Evolutionary conservation across 2,888 invertebrate genomes (phyloP), one percentile per base, ranked within the genome.

Genomic region (Julus scanicus): DNA sequence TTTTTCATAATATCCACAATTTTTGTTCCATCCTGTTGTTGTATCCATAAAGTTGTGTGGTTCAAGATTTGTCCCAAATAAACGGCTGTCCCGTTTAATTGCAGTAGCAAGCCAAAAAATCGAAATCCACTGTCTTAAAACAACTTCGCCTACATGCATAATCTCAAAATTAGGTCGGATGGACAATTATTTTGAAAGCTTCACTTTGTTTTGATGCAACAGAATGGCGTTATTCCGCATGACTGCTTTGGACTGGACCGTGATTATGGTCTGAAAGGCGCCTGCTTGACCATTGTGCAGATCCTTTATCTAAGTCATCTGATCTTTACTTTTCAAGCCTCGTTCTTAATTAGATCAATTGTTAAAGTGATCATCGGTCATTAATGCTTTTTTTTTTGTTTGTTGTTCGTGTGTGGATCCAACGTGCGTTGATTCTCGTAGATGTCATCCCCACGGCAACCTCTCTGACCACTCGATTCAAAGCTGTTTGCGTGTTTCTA

Each of bases 341-440:
- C 9, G 80, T 20, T 37, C 80, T 9, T 80, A 80, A 80, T 80
- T 80, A 80, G 80, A 80, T 80, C 29, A 80, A 37, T 80, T 80
- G 80, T 80, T 37, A 80, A 37, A 80, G 80, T 80, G 80, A 80
- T 80, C 37, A 80, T 80, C 29, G 80, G 80, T 80, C 80, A 80
- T 80, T 80, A 80, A 80, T 37, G 80, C 37, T 80, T 80, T 80
- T 80, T 80, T 53, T 53, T 4, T 9, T n/a, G n/a, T n/a, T n/a
- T n/a, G n/a, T n/a, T n/a, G n/a, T n/a, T n/a, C n/a, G 44, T 44
- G 44, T 9, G 53, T 53, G 3, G 80, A 5, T 3, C 63, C 53
- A 53, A 53, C 63, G 63, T 63, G 63, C 63, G 17, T 63, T 5
- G 63, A 71, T 71, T 29, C 71, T 71, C 20, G n/a, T 29, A 8